A percentile compares a stretch with the other conserved stretches of the same genome.
Conservation (phyloP, 2,888 invertebrate genomes). For the Drosophila mimetica region DNA sequence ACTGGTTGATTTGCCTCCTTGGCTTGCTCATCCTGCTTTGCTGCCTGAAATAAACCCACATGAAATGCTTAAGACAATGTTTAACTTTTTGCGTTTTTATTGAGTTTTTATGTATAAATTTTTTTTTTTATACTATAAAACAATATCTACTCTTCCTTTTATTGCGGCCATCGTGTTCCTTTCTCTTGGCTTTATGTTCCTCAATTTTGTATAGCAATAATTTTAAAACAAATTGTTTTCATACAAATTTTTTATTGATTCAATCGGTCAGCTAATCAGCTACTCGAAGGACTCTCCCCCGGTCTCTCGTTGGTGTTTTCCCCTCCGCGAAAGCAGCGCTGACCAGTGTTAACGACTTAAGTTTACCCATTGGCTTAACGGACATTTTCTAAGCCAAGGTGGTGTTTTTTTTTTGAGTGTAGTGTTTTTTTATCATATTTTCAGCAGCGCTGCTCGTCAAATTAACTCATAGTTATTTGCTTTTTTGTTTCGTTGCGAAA, state of each 20-base stretch:
- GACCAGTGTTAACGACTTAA: constrained; percentile 43
- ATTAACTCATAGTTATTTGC: constrained; percentile 36
- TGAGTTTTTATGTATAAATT: constrained; percentile 76
- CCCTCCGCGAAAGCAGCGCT: constrained; percentile 45
- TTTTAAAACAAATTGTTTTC: constrained; percentile 55
- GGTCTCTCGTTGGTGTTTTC: constrained; percentile 28
- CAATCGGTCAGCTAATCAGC: constrained; percentile 28
- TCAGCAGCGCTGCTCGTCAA: constrained; percentile 53
- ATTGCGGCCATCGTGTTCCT: constrained; percentile 23
- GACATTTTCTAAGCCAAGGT: constrained; percentile 54
- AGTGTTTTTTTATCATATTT: constrained; percentile 20
- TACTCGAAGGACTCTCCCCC: constrained; percentile 21
- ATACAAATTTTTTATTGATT: constrained; percentile 41
- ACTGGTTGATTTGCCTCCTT: background rate
- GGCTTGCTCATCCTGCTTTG: background rate
- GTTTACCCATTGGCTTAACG: constrained; percentile 51
- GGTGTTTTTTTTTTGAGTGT: constrained; percentile 46
- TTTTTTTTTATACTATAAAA: too few species aligned
- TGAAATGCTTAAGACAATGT: background rate
- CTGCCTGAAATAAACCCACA: constrained; percentile 4
- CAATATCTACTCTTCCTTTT: constrained; percentile 62
- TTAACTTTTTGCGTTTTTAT: constrained; percentile 73
- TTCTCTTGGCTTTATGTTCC: constrained; percentile 24
- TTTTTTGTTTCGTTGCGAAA: constrained; percentile 76
- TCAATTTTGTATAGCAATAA: constrained; percentile 45